Conservation (phyloP, 2,797 vertebrate species). For the Okamejei kenojei region DNA sequence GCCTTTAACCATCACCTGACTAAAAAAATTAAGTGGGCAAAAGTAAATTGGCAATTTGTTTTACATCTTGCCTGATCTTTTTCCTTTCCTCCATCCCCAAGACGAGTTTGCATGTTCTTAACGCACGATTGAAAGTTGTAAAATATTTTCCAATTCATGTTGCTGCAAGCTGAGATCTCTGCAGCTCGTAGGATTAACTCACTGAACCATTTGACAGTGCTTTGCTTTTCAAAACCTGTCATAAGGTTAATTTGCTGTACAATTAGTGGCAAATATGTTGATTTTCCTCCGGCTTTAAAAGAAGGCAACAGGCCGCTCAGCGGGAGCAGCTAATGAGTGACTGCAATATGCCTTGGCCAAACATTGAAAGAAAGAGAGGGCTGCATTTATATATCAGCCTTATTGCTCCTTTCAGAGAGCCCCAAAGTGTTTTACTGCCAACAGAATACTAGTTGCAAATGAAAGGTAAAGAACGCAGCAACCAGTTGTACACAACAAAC, state of each 20-base stretch:
- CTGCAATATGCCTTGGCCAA: neutral
- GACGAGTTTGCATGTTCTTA: neutral
- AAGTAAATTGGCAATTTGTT: neutral
- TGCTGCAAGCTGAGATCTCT: neutral
- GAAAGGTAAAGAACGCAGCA: too few relatives aligned
- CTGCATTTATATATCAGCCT: too few relatives aligned
- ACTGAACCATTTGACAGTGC: neutral
- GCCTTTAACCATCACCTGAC: neutral
- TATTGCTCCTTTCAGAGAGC: too few relatives aligned
- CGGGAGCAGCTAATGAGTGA: neutral
- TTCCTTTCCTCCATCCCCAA: neutral
- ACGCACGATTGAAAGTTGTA: neutral
- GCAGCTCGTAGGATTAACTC: neutral
- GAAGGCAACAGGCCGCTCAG: neutral
- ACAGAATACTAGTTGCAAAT: too few relatives aligned
- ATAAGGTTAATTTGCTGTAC: neutral
- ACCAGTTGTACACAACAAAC: too few relatives aligned
- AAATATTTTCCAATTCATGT: neutral
- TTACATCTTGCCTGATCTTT: neutral
- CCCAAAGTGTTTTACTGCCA: too few relatives aligned
- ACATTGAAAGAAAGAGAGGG: neutral
- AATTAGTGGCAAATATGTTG: neutral
- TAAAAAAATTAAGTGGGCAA: neutral
- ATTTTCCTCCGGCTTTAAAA: neutral
- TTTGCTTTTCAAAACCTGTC: neutral